Percentiles rank a stretch among this genome's conserved stretches.
Conservation (phyloP, 2,888 invertebrate genomes). For the Coleophora flavipennella region DNA sequence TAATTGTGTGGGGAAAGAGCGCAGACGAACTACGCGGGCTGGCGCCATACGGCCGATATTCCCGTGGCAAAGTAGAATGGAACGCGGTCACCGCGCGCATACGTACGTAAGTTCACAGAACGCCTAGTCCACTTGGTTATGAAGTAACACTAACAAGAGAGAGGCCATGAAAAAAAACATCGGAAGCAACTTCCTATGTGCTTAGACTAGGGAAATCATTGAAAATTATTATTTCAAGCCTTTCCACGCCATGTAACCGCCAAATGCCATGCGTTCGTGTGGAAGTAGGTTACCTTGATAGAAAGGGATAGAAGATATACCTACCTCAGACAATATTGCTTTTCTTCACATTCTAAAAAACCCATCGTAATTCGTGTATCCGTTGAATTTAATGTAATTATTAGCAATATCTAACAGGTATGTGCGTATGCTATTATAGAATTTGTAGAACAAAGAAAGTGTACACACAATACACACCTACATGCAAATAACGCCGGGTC, state of each 20-base stretch:
- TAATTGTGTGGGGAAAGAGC: conserved; percentile 51
- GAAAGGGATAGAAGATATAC: conserved; percentile 37
- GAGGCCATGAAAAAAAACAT: conserved; percentile 1
- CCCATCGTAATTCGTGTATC: conserved; percentile 16
- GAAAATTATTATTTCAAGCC: background rate
- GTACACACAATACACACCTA: conserved; percentile 41
- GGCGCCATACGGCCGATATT: conserved; percentile 52
- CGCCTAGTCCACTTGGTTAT: conserved; percentile 21
- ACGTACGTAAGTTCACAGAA: conserved; percentile 35
- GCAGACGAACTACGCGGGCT: conserved; percentile 32
- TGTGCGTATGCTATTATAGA: conserved; percentile 2
- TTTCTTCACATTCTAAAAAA: conserved; percentile 18
- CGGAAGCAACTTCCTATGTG: conserved; percentile 2
- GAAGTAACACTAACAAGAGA: too few species aligned
- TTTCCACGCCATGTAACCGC: conserved; percentile 6
- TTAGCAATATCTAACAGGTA: conserved; percentile 10
- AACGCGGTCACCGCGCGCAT: conserved; percentile 59
- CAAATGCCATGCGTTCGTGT: conserved; percentile 26
- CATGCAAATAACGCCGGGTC: conserved; percentile 64
- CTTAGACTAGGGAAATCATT: background rate
- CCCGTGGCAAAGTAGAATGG: conserved; percentile 47
- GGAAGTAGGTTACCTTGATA: conserved; percentile 32
- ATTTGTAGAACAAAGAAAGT: conserved; percentile 46
- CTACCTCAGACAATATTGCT: conserved; percentile 24
- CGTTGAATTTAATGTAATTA: conserved; percentile 22